A percentile compares a stretch with the other conserved stretches of the same genome.
Evolutionary conservation across 1,140 invertebrate species (phyloP).

Genomic region (Tachypleus tridentatus): DNA sequence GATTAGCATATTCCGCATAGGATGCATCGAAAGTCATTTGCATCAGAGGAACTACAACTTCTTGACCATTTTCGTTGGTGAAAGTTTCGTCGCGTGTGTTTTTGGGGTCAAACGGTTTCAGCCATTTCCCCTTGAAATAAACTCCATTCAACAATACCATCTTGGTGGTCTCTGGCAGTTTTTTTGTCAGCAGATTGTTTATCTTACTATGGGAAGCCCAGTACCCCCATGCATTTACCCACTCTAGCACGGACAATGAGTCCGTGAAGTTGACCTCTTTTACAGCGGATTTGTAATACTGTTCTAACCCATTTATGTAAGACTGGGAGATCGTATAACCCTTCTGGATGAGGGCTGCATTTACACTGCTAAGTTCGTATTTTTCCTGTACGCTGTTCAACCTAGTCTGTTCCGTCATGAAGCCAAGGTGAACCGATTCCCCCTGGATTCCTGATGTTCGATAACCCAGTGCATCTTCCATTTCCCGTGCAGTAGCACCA

Average conservation of each 20-base stretch:
- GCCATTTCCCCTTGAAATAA: slow-evolving; percentile 34
- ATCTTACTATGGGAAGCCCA: slow-evolving; percentile 51
- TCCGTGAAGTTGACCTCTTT: slow-evolving; percentile 45
- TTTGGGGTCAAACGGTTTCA: slow-evolving; percentile 34
- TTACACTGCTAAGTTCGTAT: too few species aligned
- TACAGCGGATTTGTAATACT: slow-evolving; percentile 38
- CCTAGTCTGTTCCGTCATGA: slow-evolving; percentile 5
- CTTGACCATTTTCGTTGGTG: slow-evolving; percentile 27
- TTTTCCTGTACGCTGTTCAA: too few species aligned
- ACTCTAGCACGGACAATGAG: slow-evolving; percentile 38
- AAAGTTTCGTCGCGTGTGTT: slow-evolving; percentile 24
- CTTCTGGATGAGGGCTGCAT: slow-evolving; percentile 16
- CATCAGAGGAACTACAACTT: slow-evolving; percentile 25
- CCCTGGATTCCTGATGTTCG: slow-evolving; percentile 6
- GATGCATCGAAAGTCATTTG: slow-evolving; percentile 21
- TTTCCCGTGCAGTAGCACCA: slow-evolving; percentile 27
- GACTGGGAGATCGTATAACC: slow-evolving; percentile 44
- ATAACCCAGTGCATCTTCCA: slow-evolving; percentile 21
- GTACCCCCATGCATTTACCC: slow-evolving; percentile 59
- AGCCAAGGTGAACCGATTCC: slow-evolving; percentile 11
- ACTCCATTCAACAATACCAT: slow-evolving; percentile 38
- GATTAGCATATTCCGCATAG: slow-evolving; percentile 24
- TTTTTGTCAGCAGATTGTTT: slow-evolving; percentile 40
- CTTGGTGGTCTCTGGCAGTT: slow-evolving; percentile 43
- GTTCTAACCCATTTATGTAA: slow-evolving; percentile 44